Evolutionary conservation across 2,797 vertebrate species (phyloP).

Genomic region (Florisuga fusca): DNA sequence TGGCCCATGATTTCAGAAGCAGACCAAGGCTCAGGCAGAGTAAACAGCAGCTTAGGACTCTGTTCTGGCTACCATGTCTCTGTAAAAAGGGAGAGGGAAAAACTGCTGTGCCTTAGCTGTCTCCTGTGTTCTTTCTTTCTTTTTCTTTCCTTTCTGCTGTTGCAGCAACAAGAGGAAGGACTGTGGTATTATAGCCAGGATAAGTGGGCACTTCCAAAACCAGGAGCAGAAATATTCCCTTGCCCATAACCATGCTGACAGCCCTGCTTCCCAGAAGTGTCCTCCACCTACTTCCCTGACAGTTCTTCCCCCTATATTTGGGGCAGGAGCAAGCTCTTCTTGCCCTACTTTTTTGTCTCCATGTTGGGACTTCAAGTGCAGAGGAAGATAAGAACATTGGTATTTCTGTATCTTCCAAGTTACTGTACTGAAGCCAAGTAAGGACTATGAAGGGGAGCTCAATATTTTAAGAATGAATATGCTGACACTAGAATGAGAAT

Average conservation of each 20-base stretch:
- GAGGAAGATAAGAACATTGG: background rate
- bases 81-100: background rate
- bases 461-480: background rate
- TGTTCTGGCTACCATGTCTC: fast-evolving
- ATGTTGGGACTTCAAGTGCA: background rate
- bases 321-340: background rate
- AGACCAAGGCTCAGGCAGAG: background rate
- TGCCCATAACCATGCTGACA: background rate
- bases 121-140: too few relatives aligned
- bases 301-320: background rate
- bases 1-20: background rate
- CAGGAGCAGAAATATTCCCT: background rate
- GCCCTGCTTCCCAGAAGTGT: background rate
- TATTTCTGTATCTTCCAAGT: background rate
- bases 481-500: background rate
- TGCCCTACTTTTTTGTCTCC: background rate
- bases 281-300: background rate
- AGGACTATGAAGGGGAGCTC: background rate
- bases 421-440: background rate
- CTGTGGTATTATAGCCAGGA: background rate
- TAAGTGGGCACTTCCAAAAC: background rate
- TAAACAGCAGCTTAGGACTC: background rate
- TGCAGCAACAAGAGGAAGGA: background rate
- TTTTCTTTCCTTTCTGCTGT: background rate
- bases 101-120: background rate